Evolutionary conservation across 2,113 vertebrate genomes (phyloP).

Genomic region (Eidolon helvum): DNA sequence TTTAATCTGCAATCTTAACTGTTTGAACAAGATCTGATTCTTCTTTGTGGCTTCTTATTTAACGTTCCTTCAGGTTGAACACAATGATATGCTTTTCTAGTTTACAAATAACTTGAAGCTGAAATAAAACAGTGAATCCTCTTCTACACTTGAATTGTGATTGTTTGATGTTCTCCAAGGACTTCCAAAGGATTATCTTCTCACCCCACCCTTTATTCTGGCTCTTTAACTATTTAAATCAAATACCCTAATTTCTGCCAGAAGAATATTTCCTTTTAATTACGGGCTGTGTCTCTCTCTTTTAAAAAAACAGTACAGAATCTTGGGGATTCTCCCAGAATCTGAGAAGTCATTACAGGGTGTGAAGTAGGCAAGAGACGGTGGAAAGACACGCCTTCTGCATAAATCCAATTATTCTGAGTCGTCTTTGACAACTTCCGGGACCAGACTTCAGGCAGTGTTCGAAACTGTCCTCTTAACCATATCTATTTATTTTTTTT

Average conservation of each 20-base stretch:
- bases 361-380: neutral
- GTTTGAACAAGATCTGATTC: neutral
- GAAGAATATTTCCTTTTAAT: neutral
- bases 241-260: neutral
- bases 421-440: constrained; percentile 17
- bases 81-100: neutral
- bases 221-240: neutral
- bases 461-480: neutral
- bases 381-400: neutral
- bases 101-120: neutral
- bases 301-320: neutral
- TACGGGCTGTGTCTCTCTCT: neutral
- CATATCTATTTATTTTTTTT: constrained; percentile 7
- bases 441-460: constrained; percentile 9
- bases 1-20: constrained; percentile 28
- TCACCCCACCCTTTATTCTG: neutral
- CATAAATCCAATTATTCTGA: neutral
- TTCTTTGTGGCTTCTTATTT: neutral
- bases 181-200: neutral
- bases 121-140: neutral
- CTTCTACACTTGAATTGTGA: neutral
- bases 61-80: neutral
- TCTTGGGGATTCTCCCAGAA: neutral
- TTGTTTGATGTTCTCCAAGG: neutral
- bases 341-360: neutral